Conservation (phyloP, 2,797 vertebrate species). For the Betta splendens region DNA sequence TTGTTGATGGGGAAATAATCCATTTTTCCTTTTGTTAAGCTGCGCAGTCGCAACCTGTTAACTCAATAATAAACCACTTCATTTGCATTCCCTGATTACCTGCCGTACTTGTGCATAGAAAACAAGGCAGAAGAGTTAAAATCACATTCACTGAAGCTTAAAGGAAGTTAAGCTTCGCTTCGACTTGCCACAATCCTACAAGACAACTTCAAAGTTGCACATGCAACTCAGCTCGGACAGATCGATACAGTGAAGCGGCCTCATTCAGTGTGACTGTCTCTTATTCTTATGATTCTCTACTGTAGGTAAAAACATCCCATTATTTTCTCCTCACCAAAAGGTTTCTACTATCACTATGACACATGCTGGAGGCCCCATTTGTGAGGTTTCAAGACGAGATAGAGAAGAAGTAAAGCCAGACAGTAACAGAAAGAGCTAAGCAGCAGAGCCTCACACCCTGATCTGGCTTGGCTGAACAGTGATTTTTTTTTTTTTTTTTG, state of each 20-base stretch:
- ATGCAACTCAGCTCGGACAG: conserved; percentile 20
- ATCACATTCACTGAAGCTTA: too few species aligned
- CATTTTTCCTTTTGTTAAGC: conserved; percentile 89
- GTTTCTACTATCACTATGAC: conserved; percentile 47
- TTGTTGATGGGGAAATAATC: conserved; percentile 97
- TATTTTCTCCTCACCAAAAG: conserved; percentile 59
- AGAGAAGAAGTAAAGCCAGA: conserved; percentile 35
- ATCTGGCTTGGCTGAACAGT: conserved; percentile 70
- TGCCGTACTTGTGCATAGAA: conserved; percentile 61
- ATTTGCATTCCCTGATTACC: conserved; percentile 80
- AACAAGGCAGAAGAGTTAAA: too few species aligned
- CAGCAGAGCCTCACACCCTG: conserved; percentile 59
- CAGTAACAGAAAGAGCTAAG: conserved; percentile 46
- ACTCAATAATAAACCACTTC: conserved; percentile 85
- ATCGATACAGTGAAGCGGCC: conserved; percentile 16
- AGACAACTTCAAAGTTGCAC: conserved; percentile 25
- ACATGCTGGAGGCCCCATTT: conserved; percentile 62
- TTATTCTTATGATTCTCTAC: conserved; percentile 30
- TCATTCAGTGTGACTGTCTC: conserved; percentile 22
- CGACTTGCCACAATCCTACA: too few species aligned
- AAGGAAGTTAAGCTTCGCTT: neutral
- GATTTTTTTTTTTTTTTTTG: conserved; percentile 51
- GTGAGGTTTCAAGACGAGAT: conserved; percentile 38
- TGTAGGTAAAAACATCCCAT: conserved; percentile 48
- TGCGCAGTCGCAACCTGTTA: conserved; percentile 88